Conservation (phyloP, 2,797 vertebrate species). For the Otus scops region DNA sequence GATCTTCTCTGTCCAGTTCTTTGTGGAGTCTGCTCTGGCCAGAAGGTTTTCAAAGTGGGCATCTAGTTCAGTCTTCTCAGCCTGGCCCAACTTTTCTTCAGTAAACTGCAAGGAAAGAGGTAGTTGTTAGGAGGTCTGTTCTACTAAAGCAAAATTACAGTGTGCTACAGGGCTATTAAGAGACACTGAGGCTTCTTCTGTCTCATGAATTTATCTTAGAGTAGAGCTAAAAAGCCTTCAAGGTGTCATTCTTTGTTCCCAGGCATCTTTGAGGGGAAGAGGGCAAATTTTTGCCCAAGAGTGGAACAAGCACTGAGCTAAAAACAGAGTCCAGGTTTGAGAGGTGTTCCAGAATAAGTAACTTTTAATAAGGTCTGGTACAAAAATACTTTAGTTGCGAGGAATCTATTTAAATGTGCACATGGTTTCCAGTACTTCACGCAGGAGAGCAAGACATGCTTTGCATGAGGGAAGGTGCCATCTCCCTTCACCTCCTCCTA, state of each 20-base stretch:
- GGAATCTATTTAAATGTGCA: not conserved
- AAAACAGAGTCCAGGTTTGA: not conserved
- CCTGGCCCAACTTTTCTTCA: constrained; percentile 92
- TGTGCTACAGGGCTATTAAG: not conserved
- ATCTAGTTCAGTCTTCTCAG: constrained; percentile 92
- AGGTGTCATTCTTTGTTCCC: not conserved
- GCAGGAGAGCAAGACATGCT: not conserved
- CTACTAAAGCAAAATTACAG: not conserved
- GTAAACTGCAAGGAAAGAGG: constrained; percentile 81
- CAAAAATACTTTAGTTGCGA: not conserved
- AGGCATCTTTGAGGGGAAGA: not conserved
- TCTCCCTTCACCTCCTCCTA: not conserved
- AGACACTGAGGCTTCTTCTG: not conserved
- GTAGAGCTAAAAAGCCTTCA: not conserved
- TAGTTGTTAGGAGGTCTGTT: not conserved
- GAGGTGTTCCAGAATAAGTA: not conserved
- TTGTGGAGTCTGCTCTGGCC: constrained; percentile 90
- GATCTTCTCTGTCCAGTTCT: constrained; percentile 94
- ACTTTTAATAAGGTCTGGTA: not conserved
- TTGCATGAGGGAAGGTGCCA: not conserved
- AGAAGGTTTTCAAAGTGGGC: constrained; percentile 91
- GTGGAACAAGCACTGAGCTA: not conserved
- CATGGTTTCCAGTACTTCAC: not conserved
- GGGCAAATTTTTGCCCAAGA: not conserved
- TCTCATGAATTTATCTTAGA: not conserved